phyloP scores from a whole-genome alignment of 2,888 invertebrate genomes.

The Trimorus sp. region DNA sequence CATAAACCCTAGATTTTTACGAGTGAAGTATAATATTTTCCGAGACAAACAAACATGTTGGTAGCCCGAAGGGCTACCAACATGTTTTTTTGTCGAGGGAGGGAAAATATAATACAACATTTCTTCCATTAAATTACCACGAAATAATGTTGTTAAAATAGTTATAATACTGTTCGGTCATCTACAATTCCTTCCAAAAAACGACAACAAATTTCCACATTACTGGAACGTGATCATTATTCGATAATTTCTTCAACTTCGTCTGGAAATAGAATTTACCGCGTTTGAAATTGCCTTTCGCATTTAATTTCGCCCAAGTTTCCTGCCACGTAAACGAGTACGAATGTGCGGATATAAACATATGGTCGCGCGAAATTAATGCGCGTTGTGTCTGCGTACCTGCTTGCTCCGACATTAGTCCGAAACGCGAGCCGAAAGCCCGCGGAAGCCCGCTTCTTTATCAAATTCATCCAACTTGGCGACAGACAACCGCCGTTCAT shows the following conservation, averaged over 20 bases:
- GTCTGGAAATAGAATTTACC: constrained; percentile 42
- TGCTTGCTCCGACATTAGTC: constrained; percentile 34
- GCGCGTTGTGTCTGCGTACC: constrained; percentile 33
- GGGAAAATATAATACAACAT: no score
- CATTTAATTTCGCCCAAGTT: constrained; percentile 53
- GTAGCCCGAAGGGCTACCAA: no score
- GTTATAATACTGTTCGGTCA: no score
- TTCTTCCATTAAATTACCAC: no score
- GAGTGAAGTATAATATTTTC: no score
- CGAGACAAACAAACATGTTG: no score
- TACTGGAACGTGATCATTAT: no score
- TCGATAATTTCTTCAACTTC: not conserved
- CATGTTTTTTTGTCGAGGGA: no score
- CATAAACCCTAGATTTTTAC: no score
- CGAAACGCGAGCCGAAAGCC: constrained; percentile 28
- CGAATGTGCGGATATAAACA: constrained; percentile 48
- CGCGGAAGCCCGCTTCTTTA: not conserved
- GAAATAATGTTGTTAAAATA: no score
- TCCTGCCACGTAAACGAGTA: constrained; percentile 47
- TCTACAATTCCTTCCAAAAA: no score
- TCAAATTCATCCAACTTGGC: constrained; percentile 3
- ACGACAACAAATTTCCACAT: no score
- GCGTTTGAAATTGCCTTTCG: constrained; percentile 38
- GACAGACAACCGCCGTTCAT: not conserved
- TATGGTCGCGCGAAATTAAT: constrained; percentile 43